These are phyloP conservation scores for Carassius carassius DNA, from an alignment of 2,113 vertebrate genomes.

Conservation along the genomic window DNA sequence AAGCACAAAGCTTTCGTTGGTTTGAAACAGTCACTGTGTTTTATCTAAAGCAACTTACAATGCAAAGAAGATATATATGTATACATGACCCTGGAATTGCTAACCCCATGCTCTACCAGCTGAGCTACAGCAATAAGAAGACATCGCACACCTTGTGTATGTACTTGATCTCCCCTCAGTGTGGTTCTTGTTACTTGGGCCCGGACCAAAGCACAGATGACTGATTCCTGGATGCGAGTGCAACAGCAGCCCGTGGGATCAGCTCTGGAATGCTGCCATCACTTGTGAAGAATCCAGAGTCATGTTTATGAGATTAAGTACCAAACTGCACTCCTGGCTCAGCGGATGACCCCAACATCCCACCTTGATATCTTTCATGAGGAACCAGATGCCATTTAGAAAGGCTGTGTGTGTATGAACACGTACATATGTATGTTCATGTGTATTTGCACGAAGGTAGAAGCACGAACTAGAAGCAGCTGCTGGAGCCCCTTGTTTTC, in stretches of 20 bases:
- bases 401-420: slow-evolving; percentile 10
- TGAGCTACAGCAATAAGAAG: slow-evolving; percentile 18
- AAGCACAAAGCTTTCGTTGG: background rate
- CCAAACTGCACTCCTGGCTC: slow-evolving; percentile 32
- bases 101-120: background rate
- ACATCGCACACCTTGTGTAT: background rate
- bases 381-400: slow-evolving; percentile 25
- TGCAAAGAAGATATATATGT: background rate
- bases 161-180: slow-evolving; percentile 5
- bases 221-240: slow-evolving; percentile 33
- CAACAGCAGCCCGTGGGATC: slow-evolving; percentile 21
- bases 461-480: slow-evolving; percentile 49
- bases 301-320: slow-evolving; percentile 46
- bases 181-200: slow-evolving; percentile 20
- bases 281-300: slow-evolving; percentile 32
- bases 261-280: slow-evolving; percentile 31
- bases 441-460: background rate
- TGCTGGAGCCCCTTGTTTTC: slow-evolving; percentile 29
- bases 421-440: background rate
- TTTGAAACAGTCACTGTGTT: background rate
- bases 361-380: slow-evolving; percentile 43
- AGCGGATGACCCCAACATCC: slow-evolving; percentile 30
- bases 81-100: background rate
- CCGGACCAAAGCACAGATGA: slow-evolving; percentile 13
- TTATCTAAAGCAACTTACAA: background rate